A percentile compares a stretch with the other conserved stretches of the same genome.
Evolutionary conservation across 35 echinoderm and acorn worm genomes (phyloP).

Genomic region (Chiridota heheva): DNA sequence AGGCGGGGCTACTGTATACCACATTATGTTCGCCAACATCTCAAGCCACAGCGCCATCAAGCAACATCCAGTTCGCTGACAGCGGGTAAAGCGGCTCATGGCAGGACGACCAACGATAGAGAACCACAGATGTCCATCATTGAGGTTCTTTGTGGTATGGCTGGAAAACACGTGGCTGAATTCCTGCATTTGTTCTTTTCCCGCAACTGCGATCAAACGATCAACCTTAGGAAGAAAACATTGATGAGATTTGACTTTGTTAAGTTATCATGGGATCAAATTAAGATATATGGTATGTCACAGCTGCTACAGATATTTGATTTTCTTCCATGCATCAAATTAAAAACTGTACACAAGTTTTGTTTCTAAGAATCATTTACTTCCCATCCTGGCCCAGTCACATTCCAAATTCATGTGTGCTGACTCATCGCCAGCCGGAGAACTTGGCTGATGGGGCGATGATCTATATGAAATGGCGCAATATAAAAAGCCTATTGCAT

Average conservation of each 20-base stretch:
- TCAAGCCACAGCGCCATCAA: constrained; percentile 96
- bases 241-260: neutral
- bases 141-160: constrained; percentile 77
- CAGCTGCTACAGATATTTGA: no score
- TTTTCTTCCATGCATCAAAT: no score
- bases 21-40: constrained; percentile 98
- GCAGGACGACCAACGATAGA: constrained; percentile 79
- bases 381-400: no score
- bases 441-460: no score
- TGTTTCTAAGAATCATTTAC: no score
- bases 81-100: constrained; percentile 74
- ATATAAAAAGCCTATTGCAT: no score
- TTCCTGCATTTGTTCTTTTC: constrained; percentile 96
- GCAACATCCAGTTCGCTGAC: constrained; percentile 82
- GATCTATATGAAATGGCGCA: no score
- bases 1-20: constrained; percentile 66
- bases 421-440: no score
- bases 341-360: no score
- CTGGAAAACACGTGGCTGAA: constrained; percentile 78
- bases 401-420: no score
- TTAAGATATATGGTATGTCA: no score
- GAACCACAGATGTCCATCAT: constrained; percentile 96
- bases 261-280: neutral
- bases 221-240: constrained; percentile 59
- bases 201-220: constrained; percentile 81